A percentile compares a stretch with the other conserved stretches of the same genome.
Evolutionary conservation across 1,140 invertebrate species (phyloP).

Genomic region (Campodea augens): DNA sequence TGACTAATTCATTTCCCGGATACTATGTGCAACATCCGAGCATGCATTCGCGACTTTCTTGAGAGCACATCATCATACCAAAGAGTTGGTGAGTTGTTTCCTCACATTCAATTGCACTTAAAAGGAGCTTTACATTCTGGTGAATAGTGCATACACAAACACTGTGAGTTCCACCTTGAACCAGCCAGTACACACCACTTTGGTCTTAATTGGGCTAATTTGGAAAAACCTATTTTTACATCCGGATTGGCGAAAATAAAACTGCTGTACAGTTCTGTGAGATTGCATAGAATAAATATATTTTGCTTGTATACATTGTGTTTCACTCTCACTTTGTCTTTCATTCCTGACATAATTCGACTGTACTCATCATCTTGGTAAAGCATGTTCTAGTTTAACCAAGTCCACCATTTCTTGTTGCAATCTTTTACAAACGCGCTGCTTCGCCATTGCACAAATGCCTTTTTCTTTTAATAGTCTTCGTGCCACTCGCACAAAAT

Average conservation of each 20-base stretch:
- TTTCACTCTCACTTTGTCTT: slow-evolving; percentile 14
- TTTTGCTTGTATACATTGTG: slow-evolving; percentile 13
- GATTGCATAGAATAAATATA: slow-evolving; percentile 14
- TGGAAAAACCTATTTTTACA: slow-evolving; percentile 9
- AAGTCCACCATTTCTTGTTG: slow-evolving; percentile 1
- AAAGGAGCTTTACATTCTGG: too few species aligned
- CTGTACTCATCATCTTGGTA: slow-evolving; percentile 15
- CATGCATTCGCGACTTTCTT: too few species aligned
- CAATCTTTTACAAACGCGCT: slow-evolving; percentile 8
- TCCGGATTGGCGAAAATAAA: slow-evolving; percentile 14
- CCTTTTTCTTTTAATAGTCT: too few species aligned
- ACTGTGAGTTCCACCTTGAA: too few species aligned
- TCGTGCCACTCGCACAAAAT: too few species aligned
- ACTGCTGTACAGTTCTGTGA: slow-evolving; percentile 11
- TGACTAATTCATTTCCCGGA: too few species aligned
- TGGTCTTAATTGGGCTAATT: slow-evolving; percentile 9
- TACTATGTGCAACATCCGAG: too few species aligned
- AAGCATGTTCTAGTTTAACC: slow-evolving; percentile 15
- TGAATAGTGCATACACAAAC: too few species aligned
- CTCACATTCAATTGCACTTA: too few species aligned
- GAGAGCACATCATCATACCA: too few species aligned
- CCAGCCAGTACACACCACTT: slow-evolving; percentile 15
- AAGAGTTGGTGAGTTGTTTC: too few species aligned
- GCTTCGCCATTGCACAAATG: slow-evolving; percentile 2
- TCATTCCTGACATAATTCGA: slow-evolving; percentile 13